Evolutionary conservation across 2,888 invertebrate genomes (phyloP).

Genomic region (Oscheius myriophilus): DNA sequence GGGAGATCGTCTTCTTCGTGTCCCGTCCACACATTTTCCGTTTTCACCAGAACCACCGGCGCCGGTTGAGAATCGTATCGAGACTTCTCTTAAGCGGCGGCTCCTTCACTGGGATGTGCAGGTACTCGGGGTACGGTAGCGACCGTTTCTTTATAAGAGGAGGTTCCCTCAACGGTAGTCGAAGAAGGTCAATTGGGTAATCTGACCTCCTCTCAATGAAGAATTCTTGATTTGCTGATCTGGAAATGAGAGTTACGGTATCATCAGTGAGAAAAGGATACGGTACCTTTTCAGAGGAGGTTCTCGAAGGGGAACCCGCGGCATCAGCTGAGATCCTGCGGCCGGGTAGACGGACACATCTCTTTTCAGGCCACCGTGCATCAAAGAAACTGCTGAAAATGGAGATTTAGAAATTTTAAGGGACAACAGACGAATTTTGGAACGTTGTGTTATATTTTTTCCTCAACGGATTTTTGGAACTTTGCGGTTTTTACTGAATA

Average conservation of each 20-base stretch:
- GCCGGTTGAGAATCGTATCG: neutral
- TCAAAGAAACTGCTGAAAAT: slow-evolving; percentile 3
- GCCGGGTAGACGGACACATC: slow-evolving; percentile 30
- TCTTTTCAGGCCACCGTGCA: slow-evolving; percentile 25
- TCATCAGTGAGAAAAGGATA: neutral
- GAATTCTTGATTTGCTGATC: slow-evolving; percentile 23
- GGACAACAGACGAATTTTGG: neutral
- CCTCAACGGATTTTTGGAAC: too few relatives aligned
- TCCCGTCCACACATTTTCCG: neutral
- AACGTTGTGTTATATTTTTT: neutral
- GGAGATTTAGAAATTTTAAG: neutral
- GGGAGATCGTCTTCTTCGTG: neutral
- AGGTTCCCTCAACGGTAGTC: slow-evolving; percentile 23
- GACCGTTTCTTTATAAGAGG: slow-evolving; percentile 20
- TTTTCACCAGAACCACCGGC: neutral
- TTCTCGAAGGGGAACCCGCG: slow-evolving; percentile 28
- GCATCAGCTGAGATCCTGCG: slow-evolving; percentile 27
- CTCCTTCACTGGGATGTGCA: slow-evolving; percentile 22
- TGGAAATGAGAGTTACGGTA: slow-evolving; percentile 10
- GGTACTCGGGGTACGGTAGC: slow-evolving; percentile 10
- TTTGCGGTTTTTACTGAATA: too few relatives aligned
- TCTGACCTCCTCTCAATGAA: slow-evolving; percentile 25
- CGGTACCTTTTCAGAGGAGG: slow-evolving; percentile 31
- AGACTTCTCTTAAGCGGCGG: slow-evolving; percentile 24
- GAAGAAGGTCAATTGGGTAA: slow-evolving; percentile 27